Evolutionary conservation across 2,888 invertebrate genomes (phyloP).

Genomic region (Sarcophaga subvicina): DNA sequence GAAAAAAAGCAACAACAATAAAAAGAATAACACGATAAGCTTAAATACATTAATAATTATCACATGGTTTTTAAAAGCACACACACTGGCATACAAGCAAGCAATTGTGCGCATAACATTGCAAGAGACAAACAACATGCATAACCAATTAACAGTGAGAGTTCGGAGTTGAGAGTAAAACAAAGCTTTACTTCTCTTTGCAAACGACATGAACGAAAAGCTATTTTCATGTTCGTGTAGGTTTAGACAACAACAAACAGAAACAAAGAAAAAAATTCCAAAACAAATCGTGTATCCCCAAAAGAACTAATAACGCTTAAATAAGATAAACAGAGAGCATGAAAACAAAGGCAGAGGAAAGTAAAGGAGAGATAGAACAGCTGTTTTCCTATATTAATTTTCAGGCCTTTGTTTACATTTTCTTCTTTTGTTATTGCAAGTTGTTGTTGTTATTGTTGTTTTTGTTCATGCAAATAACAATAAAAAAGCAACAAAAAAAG

Average conservation of each 20-base stretch:
- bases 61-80: constrained; percentile 46
- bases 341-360: neutral
- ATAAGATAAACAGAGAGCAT: neutral
- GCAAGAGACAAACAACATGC: constrained; percentile 15
- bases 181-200: constrained; percentile 16
- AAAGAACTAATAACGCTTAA: neutral
- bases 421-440: neutral
- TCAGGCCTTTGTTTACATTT: constrained; percentile 51
- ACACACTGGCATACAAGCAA: neutral
- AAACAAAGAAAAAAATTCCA: neutral
- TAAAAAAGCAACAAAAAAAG: neutral
- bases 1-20: constrained; percentile 1
- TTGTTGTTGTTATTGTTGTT: constrained; percentile 13
- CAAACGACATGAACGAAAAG: neutral
- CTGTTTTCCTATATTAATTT: constrained; percentile 41
- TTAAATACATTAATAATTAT: constrained; percentile 51
- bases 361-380: constrained; percentile 31
- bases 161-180: neutral
- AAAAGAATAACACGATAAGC: constrained; percentile 17
- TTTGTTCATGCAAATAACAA: neutral
- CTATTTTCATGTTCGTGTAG: neutral
- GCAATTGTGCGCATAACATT: constrained; percentile 44
- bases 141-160: neutral
- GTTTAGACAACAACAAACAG: neutral
- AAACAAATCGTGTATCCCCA: neutral